Evolutionary conservation across 2,113 vertebrate species (phyloP).

Genomic region (Camelus dromedarius): DNA sequence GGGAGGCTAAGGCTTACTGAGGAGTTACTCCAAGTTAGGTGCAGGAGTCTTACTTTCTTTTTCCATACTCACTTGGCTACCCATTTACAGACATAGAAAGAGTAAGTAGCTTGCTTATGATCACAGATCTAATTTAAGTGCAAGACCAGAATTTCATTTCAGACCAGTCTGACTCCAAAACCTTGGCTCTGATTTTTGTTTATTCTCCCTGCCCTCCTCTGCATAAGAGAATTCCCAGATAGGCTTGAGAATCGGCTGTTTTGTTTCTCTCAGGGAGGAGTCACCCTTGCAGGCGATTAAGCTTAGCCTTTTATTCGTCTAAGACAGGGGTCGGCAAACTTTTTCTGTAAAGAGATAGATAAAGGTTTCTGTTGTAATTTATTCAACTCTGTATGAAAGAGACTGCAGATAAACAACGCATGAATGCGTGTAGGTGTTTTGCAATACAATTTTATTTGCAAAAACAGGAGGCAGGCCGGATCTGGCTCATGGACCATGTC

Average conservation of each 20-base stretch:
- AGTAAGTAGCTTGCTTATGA: neutral
- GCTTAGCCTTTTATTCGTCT: neutral
- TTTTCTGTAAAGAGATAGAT: neutral
- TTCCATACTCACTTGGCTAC: neutral
- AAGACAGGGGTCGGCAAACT: neutral
- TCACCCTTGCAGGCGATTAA: neutral
- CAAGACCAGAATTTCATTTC: neutral
- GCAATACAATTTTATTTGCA: neutral
- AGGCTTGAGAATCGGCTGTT: neutral
- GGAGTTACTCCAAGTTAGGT: neutral
- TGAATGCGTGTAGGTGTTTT: neutral
- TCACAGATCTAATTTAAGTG: neutral
- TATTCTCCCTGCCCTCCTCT: neutral
- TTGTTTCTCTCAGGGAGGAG: neutral
- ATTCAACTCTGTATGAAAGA: neutral
- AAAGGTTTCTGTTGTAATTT: neutral
- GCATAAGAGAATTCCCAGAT: neutral
- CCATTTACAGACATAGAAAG: neutral
- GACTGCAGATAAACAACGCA: neutral
- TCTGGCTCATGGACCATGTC: rapidly evolving
- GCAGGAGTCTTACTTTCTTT: neutral
- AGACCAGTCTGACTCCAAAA: neutral
- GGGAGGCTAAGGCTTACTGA: neutral
- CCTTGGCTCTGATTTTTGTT: neutral
- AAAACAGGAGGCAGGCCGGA: neutral